A percentile compares a stretch with the other conserved stretches of the same genome.
Conservation (phyloP, 2,113 vertebrate species). For the Coturnix japonica region DNA sequence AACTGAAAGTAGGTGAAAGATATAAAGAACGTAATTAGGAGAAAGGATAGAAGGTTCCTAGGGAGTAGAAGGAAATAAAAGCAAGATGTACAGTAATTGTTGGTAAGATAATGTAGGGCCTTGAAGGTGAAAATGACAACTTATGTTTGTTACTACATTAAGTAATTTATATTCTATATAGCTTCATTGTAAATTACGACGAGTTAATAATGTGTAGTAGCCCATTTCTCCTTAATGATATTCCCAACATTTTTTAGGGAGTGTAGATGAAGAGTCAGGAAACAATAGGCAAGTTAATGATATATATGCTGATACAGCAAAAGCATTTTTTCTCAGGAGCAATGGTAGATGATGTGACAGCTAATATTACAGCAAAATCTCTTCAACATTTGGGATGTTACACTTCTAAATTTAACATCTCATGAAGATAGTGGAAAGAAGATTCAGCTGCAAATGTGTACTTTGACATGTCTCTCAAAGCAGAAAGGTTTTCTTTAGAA, state of each 20-base stretch:
- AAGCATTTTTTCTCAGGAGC: conserved; percentile 24
- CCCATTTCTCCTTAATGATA: not conserved
- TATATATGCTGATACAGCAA: conserved; percentile 40
- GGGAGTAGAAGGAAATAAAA: conserved; percentile 66
- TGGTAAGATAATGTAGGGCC: not conserved
- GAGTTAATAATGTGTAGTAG: not conserved
- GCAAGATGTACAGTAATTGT: conserved; percentile 44
- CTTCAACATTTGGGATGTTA: conserved; percentile 42
- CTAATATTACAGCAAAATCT: conserved; percentile 20
- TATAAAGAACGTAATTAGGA: conserved; percentile 65
- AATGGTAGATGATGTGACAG: conserved; percentile 31
- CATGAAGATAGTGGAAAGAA: not conserved
- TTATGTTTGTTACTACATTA: conserved; percentile 26
- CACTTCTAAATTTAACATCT: conserved; percentile 53
- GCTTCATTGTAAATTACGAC: conserved; percentile 34
- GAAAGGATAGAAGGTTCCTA: conserved; percentile 33
- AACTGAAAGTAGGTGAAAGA: conserved; percentile 49
- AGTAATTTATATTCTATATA: conserved; percentile 22
- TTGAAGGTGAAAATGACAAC: conserved; percentile 56
- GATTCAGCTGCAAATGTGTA: not conserved
- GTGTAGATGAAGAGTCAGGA: conserved; percentile 16
- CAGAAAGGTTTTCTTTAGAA: conserved; percentile 17
- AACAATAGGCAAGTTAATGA: conserved; percentile 28
- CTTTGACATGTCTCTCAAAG: conserved; percentile 1
- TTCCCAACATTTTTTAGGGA: conserved; percentile 37